Evolutionary conservation across 2,888 invertebrate genomes (phyloP).

Genomic region (Julus scanicus): DNA sequence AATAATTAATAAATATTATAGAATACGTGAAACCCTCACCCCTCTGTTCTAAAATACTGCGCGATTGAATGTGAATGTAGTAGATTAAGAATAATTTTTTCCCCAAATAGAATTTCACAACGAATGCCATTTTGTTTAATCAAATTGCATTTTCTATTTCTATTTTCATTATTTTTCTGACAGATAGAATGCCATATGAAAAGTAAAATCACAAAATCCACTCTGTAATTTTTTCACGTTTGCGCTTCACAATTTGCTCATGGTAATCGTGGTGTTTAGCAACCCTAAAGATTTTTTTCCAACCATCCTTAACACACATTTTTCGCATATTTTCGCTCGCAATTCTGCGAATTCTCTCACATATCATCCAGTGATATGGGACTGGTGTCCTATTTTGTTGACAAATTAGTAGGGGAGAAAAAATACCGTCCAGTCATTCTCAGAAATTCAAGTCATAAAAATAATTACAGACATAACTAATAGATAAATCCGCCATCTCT

Average conservation of each 20-base stretch:
- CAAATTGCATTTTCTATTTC: too few relatives aligned
- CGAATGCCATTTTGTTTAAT: too few relatives aligned
- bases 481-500: neutral
- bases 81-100: too few relatives aligned
- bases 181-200: too few relatives aligned
- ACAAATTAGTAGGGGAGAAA: conserved; percentile 2
- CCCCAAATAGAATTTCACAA: too few relatives aligned
- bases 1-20: too few relatives aligned
- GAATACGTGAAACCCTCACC: too few relatives aligned
- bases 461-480: conserved; percentile 22
- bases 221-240: neutral
- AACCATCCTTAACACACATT: neutral
- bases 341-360: neutral
- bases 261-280: too few relatives aligned
- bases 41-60: too few relatives aligned
- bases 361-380: neutral
- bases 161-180: neutral
- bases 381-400: neutral
- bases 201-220: neutral
- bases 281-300: too few relatives aligned
- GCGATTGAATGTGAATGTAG: too few relatives aligned
- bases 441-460: neutral
- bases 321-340: conserved; percentile 8
- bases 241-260: too few relatives aligned
- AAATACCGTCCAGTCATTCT: neutral